Evolutionary conservation across 2,113 vertebrate genomes (phyloP), one percentile per base, ranked within the genome.

Genomic region (Coreoperca whiteheadi): DNA sequence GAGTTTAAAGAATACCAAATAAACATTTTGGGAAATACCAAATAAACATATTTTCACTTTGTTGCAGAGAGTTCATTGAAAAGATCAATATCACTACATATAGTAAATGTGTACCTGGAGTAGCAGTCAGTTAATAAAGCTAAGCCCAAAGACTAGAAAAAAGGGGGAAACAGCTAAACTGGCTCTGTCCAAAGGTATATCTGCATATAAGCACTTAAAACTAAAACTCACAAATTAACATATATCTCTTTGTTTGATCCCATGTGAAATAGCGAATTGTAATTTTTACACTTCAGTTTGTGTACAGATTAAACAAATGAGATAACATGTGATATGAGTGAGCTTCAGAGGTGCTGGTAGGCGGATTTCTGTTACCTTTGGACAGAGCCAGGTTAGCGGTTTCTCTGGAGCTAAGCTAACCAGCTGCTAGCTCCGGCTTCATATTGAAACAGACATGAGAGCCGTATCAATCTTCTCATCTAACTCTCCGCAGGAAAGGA

Each of bases 1-100:
- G 16, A 34, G 41, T 48, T 63, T 74, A 60, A 28, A 30, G 50
- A 46, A 77, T 21, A 67, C 30, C n/a, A n/a, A n/a, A 28, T 60
- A 11, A 32, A 10, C 2, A 50, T 50, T 69, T 37, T 48, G 14
- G 15, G 30, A 69, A 65, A 75, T 53, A 48, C 1, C 15, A 48
- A 41, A 41, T 41, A 39, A 6, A 39, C 37, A 8, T 39, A 8
- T 39, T 37, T 18, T 71, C 23, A 39, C 3, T 9, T 37, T 11
- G 10, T 37, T 53, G 30, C 12, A 1, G 12, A 3, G 30, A 37
- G 20, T 8, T 23, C 6, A 15, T 28, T 59, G 56, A 30, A 59
- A 30, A 21, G 16, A 50, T 50, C 18, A 8, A 6, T 2, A 50
- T 16, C 48, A 20, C 6, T 20, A 6, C 53, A n/a, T 28, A 28